Evolutionary conservation across 1,140 invertebrate genomes (phyloP), one percentile per base, ranked within the genome.

Genomic region (Tetraneura akinire): DNA sequence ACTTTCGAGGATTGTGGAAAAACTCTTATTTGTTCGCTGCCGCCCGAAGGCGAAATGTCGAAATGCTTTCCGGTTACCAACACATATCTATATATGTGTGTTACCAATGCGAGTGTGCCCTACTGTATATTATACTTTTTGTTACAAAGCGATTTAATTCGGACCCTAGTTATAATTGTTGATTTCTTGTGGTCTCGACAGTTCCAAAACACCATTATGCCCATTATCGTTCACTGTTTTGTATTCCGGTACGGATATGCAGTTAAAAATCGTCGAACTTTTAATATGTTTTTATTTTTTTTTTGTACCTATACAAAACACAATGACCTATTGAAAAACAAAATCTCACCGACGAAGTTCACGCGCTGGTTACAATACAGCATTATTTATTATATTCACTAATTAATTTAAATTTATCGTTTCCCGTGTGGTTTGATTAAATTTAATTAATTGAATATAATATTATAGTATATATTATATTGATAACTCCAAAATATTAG

Each of bases 41-140:
- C 60, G 2, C 32, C 8, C 26, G 60, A 62, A 26, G 23, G 21
- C 26, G 21, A 26, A 14, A 21, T 60, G 18, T 14, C 16, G 26
- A 62, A 62, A 62, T 32, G 60, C 26, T 32, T 62, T 62, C 60
- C 60, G 60, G 60, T 32, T 26, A 32, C 29, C 18, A 16, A 32
- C 8, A 62, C 16, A 62, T 29, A 9, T 11, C 26, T 18, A n/a
- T 18, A 29, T 18, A 11, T 26, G 21, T 57, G 3, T 14, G 3
- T 26, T 6, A 32, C 23, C 23, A 9, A 32, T 13, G 13, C 16
- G 32, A 37, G 18, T 29, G 9, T 32, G 32, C 60, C 26, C 18
- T 32, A 32, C 60, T 29, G 18, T 26, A 62, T 32, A n/a, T n/a
- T n/a, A 32, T 18, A n/a, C 60, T 62, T 23, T 62, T 37, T 62